A percentile compares a stretch with the other conserved stretches of the same genome.
Evolutionary conservation across 2,113 vertebrate species (phyloP).

Genomic region (Odocoileus hemionus): DNA sequence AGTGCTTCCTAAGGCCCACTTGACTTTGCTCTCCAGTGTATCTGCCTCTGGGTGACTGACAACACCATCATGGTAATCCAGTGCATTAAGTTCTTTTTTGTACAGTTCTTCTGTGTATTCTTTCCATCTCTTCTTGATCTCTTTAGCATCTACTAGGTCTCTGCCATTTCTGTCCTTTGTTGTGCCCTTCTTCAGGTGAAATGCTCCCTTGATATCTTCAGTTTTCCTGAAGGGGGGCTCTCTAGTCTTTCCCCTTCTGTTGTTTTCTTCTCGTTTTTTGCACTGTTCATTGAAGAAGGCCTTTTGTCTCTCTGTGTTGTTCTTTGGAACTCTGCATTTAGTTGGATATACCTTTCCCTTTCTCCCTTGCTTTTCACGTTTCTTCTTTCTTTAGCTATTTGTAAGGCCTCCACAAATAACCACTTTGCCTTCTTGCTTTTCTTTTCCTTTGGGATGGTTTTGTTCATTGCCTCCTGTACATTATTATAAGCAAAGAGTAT

Average conservation of each 20-base stretch:
- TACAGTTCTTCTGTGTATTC: background rate
- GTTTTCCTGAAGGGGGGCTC: too few species aligned
- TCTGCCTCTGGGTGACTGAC: background rate
- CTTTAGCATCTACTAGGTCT: background rate
- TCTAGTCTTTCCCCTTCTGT: too few species aligned
- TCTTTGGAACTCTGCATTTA: background rate
- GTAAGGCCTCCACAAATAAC: background rate
- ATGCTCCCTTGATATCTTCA: too few species aligned
- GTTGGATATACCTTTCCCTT: background rate
- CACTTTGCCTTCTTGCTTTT: background rate
- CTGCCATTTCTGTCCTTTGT: too few species aligned
- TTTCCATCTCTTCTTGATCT: background rate
- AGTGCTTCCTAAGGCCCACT: background rate
- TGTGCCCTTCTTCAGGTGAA: too few species aligned
- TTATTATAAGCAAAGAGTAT: background rate
- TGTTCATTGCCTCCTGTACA: background rate
- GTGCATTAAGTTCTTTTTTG: background rate
- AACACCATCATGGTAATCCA: background rate
- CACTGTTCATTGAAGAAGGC: background rate
- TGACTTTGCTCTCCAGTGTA: background rate
- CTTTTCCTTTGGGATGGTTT: background rate
- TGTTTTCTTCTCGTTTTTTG: too few species aligned
- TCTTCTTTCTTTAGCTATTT: background rate
- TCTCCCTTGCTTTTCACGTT: background rate
- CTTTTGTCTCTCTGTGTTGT: background rate